These are phyloP conservation scores for Dorcus parallelipipedus DNA, from an alignment of 2,888 invertebrate species.

Conservation along the genomic window DNA sequence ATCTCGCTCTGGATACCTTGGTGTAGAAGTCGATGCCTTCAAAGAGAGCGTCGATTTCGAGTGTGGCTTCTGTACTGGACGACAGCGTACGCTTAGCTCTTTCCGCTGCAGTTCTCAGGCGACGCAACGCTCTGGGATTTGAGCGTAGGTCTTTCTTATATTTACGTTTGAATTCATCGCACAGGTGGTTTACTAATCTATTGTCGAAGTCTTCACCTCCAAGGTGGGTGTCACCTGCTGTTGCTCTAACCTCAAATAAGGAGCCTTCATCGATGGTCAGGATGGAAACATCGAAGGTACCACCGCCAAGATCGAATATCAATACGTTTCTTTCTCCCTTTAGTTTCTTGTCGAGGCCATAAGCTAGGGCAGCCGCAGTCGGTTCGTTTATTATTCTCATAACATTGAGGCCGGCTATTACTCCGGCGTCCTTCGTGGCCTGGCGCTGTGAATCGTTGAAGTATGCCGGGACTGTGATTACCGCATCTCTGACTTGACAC, in stretches of 20 bases:
- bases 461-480: slow-evolving; percentile 77
- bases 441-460: slow-evolving; percentile 66
- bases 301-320: slow-evolving; percentile 58
- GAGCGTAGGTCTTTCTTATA: slow-evolving; percentile 65
- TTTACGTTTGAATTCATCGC: slow-evolving; percentile 69
- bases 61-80: slow-evolving; percentile 70
- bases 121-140: slow-evolving; percentile 65
- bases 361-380: slow-evolving; percentile 58
- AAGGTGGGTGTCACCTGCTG: slow-evolving; percentile 55
- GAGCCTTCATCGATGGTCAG: slow-evolving; percentile 61
- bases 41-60: slow-evolving; percentile 72
- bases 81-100: slow-evolving; percentile 74
- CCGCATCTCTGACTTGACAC: slow-evolving; percentile 64
- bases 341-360: slow-evolving; percentile 52
- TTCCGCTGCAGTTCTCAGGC: slow-evolving; percentile 73
- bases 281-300: slow-evolving; percentile 68
- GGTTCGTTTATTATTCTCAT: slow-evolving; percentile 65
- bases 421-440: slow-evolving; percentile 67
- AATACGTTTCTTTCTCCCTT: slow-evolving; percentile 49
- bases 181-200: slow-evolving; percentile 63
- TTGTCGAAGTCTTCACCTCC: slow-evolving; percentile 54
- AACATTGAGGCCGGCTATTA: slow-evolving; percentile 66
- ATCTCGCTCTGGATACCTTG: slow-evolving; percentile 68
- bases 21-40: slow-evolving; percentile 74
- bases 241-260: slow-evolving; percentile 55